Base-by-base conservation (phyloP, 2,797 vertebrate species). In the Crypturellus tataupa region DNA sequence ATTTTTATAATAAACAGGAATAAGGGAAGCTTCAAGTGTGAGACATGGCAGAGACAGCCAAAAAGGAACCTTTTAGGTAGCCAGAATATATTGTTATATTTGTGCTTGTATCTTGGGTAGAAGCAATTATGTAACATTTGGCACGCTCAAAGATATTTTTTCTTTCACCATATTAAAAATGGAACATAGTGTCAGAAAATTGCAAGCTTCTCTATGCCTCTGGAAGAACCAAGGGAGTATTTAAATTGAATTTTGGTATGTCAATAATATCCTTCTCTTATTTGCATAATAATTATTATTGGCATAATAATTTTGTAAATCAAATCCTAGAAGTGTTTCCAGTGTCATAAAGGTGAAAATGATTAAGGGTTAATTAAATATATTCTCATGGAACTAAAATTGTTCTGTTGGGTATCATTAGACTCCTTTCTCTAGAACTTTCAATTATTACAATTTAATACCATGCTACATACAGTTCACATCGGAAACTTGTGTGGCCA, bases 201-300 rank as follows among this genome's bases (percentile, higher is more conserved):
- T 79, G 73, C 60, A 60, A 65, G 87, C 80, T 96, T 89, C 80
- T 93, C 37, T 92, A 49, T 60, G 58, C 73, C 63, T 11, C 93
- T 95, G 63, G 93, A 97, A 92, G 90, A 93, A 96, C 94, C 67
- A 83, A 81, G 94, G 86, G 89, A 96, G 94, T 97, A 95, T 97
- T 98, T 97, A 97, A 97, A 96, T 92, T 95, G 84, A 88, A 96
- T 96, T 95, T 94, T 80, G 85, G 77, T 95, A 65, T 93, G 94
- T 97, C 85, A 87, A 84, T 85, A 91, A 93, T 93, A 92, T 79
- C 90, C 96, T 97, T 80, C 79, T 97, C 92, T 97, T 96, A 97
- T 96, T 95, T 95, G 87, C 83, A 93, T 88, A 88, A 87, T 96
- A 95, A 95, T 96, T 96, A 96, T 97, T 97, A 97, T 96, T 95